These are phyloP conservation scores for Eurytoma californica DNA, from an alignment of 2,888 invertebrate species.

Conservation along the genomic window DNA sequence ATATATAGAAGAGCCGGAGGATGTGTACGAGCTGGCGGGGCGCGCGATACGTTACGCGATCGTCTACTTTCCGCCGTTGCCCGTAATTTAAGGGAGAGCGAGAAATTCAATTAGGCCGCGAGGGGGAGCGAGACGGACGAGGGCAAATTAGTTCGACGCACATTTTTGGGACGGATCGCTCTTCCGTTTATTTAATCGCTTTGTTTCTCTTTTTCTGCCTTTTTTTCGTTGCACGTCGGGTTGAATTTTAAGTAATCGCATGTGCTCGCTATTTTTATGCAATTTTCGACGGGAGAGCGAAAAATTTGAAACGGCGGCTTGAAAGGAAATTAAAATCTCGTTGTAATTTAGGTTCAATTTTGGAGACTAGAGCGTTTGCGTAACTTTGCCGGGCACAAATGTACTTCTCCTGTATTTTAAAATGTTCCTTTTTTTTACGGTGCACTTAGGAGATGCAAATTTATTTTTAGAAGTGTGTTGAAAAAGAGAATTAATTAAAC, in stretches of 20 bases:
- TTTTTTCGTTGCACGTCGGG: not conserved
- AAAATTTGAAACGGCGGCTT: not conserved
- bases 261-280: not conserved
- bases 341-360: too few relatives aligned
- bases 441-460: too few relatives aligned
- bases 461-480: too few relatives aligned
- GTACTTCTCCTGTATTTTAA: too few relatives aligned
- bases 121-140: not conserved
- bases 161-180: conserved; percentile 19
- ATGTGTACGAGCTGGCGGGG: not conserved
- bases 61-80: conserved; percentile 48
- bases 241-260: not conserved
- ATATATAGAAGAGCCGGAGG: not conserved
- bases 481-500: too few relatives aligned
- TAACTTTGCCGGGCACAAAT: too few relatives aligned
- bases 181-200: not conserved
- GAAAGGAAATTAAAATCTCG: too few relatives aligned
- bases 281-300: not conserved
- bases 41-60: conserved; percentile 49
- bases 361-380: too few relatives aligned
- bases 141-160: conserved; percentile 35
- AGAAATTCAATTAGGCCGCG: conserved; percentile 59
- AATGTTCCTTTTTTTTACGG: too few relatives aligned
- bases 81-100: conserved; percentile 58
- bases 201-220: not conserved